Conservation (phyloP, 2,113 vertebrate species). For the Oophaga pumilio region DNA sequence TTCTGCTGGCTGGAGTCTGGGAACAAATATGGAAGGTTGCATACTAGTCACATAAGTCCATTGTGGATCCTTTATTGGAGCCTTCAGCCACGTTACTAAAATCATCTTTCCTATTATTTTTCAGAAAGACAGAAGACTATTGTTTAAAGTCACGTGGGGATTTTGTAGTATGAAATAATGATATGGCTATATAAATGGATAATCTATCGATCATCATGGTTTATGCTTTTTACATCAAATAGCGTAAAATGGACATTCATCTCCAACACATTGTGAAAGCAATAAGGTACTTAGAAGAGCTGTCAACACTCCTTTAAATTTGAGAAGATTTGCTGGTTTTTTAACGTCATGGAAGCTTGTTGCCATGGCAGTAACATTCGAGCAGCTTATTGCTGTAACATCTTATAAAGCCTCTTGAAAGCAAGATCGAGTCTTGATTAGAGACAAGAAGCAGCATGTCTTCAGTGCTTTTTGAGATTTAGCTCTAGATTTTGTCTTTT, state of each 20-base stretch:
- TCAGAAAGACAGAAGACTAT: neutral
- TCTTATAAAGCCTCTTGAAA: slow-evolving; percentile 58
- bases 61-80: neutral
- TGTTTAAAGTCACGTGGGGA: neutral
- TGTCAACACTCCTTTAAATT: slow-evolving; percentile 52
- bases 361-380: slow-evolving; percentile 54
- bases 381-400: slow-evolving; percentile 54
- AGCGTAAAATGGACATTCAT: neutral
- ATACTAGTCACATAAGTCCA: too few species aligned
- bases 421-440: slow-evolving; percentile 57
- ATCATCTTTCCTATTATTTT: neutral
- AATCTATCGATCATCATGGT: neutral
- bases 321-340: slow-evolving; percentile 43
- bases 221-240: neutral
- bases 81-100: neutral
- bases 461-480: slow-evolving; percentile 36
- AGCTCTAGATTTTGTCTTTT: slow-evolving; percentile 33
- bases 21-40: neutral
- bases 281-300: slow-evolving; percentile 29
- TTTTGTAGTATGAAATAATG: neutral
- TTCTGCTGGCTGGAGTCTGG: neutral
- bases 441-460: slow-evolving; percentile 49
- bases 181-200: neutral
- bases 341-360: slow-evolving; percentile 52
- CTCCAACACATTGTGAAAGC: slow-evolving; percentile 32